A percentile compares a stretch with the other conserved stretches of the same genome.
phyloP scores from a whole-genome alignment of 2,888 invertebrate genomes.

The Arctia plantaginis region DNA sequence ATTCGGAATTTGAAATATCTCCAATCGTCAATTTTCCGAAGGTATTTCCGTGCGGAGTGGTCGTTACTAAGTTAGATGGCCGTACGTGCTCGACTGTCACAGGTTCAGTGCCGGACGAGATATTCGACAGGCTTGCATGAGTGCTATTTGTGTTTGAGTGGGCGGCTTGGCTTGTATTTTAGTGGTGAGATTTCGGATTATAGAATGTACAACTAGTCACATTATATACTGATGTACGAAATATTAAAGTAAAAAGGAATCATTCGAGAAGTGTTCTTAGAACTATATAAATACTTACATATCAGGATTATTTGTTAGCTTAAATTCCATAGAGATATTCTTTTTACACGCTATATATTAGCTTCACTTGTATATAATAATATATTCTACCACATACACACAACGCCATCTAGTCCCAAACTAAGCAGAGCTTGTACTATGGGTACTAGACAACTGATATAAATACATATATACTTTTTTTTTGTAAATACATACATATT shows the following conservation, averaged over 20 bases:
- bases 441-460: too few relatives aligned
- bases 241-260: not conserved
- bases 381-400: too few relatives aligned
- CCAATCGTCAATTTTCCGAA: conserved; percentile 31
- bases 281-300: too few relatives aligned
- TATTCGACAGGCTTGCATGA: conserved; percentile 39
- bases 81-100: conserved; percentile 44
- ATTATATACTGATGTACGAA: not conserved
- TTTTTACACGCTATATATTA: too few relatives aligned
- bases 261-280: not conserved
- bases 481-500: too few relatives aligned
- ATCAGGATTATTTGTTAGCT: too few relatives aligned
- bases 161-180: conserved; percentile 8
- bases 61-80: conserved; percentile 44
- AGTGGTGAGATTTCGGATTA: conserved; percentile 12
- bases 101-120: conserved; percentile 39
- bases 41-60: conserved; percentile 35
- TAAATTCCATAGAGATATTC: too few relatives aligned
- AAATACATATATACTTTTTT: too few relatives aligned
- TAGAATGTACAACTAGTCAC: not conserved
- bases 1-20: conserved; percentile 31
- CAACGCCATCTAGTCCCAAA: too few relatives aligned
- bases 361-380: too few relatives aligned
- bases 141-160: conserved; percentile 35
- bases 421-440: too few relatives aligned